Evolutionary conservation across 1,140 invertebrate species (phyloP).

Genomic region (Ooceraea biroi): DNA sequence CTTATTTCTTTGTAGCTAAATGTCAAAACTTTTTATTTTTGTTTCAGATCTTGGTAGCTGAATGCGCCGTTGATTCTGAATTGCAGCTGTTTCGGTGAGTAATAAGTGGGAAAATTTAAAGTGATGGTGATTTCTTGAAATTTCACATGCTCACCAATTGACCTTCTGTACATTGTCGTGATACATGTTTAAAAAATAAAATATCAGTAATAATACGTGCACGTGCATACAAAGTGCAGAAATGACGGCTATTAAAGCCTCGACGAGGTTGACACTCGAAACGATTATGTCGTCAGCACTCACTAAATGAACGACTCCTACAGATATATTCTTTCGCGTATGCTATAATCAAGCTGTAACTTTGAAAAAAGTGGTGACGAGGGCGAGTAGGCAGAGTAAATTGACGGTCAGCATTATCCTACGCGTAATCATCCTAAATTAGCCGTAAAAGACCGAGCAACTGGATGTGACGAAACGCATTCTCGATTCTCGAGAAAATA

Average conservation of each 20-base stretch:
- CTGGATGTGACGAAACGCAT: constrained; percentile 55
- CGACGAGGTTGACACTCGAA: constrained; percentile 41
- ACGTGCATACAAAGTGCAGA: neutral
- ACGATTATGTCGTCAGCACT: constrained; percentile 52
- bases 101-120: no score
- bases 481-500: constrained; percentile 40
- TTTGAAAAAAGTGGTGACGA: constrained; percentile 33
- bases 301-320: constrained; percentile 46
- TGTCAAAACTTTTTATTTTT: no score
- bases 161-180: constrained; percentile 7
- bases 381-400: constrained; percentile 23
- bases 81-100: no score
- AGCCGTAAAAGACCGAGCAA: constrained; percentile 68
- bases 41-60: no score
- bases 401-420: constrained; percentile 36
- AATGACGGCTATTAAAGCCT: constrained; percentile 58
- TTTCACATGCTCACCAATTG: constrained; percentile 2
- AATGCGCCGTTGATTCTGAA: no score
- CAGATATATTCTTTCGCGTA: constrained; percentile 34
- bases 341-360: constrained; percentile 61
- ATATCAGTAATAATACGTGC: neutral
- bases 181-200: constrained; percentile 23
- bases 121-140: no score
- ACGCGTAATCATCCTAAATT: constrained; percentile 70
- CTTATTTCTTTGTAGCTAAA: no score